Base-by-base conservation (phyloP, 2,888 invertebrate species). In the Zygogramma bicolorata region DNA sequence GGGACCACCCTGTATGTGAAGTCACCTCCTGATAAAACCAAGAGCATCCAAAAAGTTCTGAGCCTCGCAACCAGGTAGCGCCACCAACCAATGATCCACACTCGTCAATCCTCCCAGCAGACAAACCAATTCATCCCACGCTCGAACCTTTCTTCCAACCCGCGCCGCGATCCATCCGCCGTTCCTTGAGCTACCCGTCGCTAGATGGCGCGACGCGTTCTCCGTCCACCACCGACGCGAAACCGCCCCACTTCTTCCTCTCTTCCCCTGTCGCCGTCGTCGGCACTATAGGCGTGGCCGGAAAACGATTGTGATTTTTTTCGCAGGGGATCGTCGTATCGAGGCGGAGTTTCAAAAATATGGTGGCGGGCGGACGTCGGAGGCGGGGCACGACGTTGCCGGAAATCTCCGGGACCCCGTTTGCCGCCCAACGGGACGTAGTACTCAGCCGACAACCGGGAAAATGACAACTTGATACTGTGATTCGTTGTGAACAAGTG, bases 281-380 rank as follows among this genome's bases (percentile, higher is more conserved):
- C 76, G 73, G 74, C 63, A 68, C 78, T 80, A 81, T 58, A 62
- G 84, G 84, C 83, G 84, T 83, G 84, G 83, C 79, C 80, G 73
- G 72, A 74, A 76, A 80, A 83, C 81, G 80, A 82, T 82, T 78
- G 81, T 79, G 61, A 81, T 81, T 85, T 86, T 84, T 86, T 85
- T 82, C 80, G 80, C 80, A 81, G 82, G 81, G 60, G 71, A 71
- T 71, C 66, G 66, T 80, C 81, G 79, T 79, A 75, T 77, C 79
- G 80, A 85, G 86, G 86, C 85, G 86, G 85, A 84, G 86, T 84
- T 84, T 83, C 82, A 84, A 85, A 85, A 85, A 85, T 83, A 84
- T 84, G 83, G 83, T 81, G 77, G 81, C 82, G 82, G 79, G 76
- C 80, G 80, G 80, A 80, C 82, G 79, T 79, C 22, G 65, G 80